phyloP scores from a whole-genome alignment of 2,797 vertebrate genomes.

The Notoglanidium macrostoma region DNA sequence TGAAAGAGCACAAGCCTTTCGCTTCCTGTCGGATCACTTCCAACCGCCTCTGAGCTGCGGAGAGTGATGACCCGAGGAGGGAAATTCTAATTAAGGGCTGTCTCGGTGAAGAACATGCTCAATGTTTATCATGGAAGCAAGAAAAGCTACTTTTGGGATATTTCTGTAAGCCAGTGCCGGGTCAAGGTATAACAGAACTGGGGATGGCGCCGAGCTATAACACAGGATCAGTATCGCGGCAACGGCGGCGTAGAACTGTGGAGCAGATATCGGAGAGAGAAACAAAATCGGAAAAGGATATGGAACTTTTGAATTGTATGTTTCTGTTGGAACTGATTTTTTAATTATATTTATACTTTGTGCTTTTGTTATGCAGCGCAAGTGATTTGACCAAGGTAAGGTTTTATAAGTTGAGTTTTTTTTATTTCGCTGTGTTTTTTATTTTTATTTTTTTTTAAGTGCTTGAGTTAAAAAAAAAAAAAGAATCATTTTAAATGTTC shows the following conservation, averaged over 20 bases:
- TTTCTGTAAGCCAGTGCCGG: not conserved
- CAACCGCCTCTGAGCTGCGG: not conserved
- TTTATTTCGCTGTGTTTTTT: too few relatives aligned
- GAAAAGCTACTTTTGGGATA: not conserved
- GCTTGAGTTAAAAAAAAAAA: too few relatives aligned
- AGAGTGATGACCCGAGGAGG: not conserved
- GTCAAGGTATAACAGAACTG: not conserved
- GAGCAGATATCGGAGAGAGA: not conserved
- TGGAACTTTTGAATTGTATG: not conserved
- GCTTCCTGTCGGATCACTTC: slow-evolving; percentile 24
- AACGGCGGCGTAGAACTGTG: not conserved
- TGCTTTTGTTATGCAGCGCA: not conserved
- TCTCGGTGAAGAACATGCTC: not conserved
- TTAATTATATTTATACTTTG: not conserved
- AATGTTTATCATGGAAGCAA: not conserved
- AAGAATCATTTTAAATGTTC: too few relatives aligned
- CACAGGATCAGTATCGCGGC: not conserved
- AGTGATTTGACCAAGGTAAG: too few relatives aligned
- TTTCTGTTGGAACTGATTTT: not conserved
- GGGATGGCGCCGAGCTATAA: not conserved
- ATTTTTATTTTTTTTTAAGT: too few relatives aligned
- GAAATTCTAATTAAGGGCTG: not conserved
- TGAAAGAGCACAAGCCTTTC: not conserved
- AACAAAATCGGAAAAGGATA: not conserved
- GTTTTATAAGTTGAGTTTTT: too few relatives aligned